Evolutionary conservation across 2,888 invertebrate genomes (phyloP).

Genomic region (Nemotelus pantherinus): DNA sequence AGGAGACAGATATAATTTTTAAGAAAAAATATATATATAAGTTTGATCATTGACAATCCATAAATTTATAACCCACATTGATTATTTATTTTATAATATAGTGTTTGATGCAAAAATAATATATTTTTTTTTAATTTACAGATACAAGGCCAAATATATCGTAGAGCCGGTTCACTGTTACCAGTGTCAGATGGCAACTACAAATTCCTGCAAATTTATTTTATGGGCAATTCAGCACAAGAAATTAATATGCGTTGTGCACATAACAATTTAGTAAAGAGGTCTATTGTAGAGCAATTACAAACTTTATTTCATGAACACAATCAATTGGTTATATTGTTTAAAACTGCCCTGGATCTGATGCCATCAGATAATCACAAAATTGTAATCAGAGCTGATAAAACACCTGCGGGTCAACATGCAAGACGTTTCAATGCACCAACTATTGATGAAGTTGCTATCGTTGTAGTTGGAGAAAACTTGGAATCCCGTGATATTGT

Average conservation of each 20-base stretch:
- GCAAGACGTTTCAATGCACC: conserved; percentile 59
- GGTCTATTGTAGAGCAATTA: conserved; percentile 27
- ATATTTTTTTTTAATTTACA: conserved; percentile 20
- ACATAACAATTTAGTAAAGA: conserved; percentile 48
- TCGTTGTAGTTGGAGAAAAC: no score
- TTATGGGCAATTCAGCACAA: conserved; percentile 41
- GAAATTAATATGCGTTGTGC: no score
- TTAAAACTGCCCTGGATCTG: conserved; percentile 55
- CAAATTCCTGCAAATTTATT: conserved; percentile 32
- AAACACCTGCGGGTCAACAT: conserved; percentile 57
- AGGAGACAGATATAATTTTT: no score
- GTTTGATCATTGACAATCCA: conserved; percentile 11
- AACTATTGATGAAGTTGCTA: conserved; percentile 59
- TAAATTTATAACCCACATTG: conserved; percentile 11
- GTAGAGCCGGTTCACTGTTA: conserved; percentile 16
- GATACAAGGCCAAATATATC: conserved; percentile 18
- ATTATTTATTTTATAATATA: conserved; percentile 14
- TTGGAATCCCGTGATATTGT: no score
- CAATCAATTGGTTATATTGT: conserved; percentile 55
- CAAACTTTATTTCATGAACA: conserved; percentile 51
- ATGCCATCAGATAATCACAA: conserved; percentile 58
- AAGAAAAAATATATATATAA: no score
- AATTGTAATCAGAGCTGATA: conserved; percentile 59
- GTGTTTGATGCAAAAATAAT: conserved; percentile 6
- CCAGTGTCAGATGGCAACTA: conserved; percentile 17